Conservation (phyloP, 2,888 invertebrate species). For the Amaurobius ferox region DNA sequence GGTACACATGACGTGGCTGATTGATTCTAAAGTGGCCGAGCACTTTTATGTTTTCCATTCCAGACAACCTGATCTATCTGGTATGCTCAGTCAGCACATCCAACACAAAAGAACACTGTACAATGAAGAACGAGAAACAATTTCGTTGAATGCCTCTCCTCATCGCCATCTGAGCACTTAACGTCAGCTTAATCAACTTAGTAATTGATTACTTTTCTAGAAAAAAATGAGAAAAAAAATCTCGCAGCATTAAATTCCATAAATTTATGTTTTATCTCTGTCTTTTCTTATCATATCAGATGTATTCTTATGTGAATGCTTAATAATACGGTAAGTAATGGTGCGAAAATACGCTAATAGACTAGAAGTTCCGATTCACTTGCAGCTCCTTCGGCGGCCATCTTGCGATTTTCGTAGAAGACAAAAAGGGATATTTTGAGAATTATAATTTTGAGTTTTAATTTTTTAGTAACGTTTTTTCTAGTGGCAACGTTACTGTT, state of each 20-base stretch:
- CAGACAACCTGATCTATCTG: constrained; percentile 34
- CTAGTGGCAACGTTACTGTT: too few species aligned
- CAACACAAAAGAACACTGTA: constrained; percentile 6
- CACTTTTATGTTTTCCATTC: neutral
- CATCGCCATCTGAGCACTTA: constrained; percentile 39
- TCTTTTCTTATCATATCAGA: neutral
- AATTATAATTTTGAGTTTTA: too few species aligned
- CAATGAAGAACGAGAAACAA: constrained; percentile 18
- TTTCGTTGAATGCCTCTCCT: constrained; percentile 14
- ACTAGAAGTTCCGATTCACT: too few species aligned
- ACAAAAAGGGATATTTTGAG: too few species aligned
- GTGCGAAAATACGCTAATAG: too few species aligned
- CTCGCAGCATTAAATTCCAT: neutral
- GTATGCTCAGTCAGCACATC: constrained; percentile 21
- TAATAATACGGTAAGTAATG: too few species aligned
- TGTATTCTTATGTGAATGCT: neutral
- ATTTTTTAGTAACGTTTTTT: too few species aligned
- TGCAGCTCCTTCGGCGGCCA: too few species aligned
- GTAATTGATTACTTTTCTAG: constrained; percentile 9
- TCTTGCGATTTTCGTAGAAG: too few species aligned
- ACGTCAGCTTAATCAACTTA: constrained; percentile 32
- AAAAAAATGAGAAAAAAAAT: neutral
- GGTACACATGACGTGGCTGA: constrained; percentile 51
- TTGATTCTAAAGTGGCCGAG: constrained; percentile 60
- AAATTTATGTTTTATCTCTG: neutral